phyloP scores from a whole-genome alignment of 2,113 vertebrate species.

The Globicephala melas region DNA sequence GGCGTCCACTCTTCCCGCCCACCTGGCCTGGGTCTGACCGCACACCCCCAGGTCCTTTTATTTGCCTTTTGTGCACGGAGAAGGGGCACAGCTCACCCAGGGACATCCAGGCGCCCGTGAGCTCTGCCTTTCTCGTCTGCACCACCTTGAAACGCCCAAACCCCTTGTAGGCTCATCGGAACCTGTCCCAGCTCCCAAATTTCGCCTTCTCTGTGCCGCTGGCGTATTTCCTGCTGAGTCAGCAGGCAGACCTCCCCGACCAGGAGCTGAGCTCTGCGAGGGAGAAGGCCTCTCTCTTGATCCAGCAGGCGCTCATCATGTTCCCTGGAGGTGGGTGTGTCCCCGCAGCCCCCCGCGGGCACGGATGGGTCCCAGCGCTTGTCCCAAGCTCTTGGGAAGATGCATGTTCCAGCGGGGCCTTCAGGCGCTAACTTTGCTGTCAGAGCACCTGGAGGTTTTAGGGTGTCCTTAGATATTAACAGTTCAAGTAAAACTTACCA shows the following conservation, averaged over 20 bases:
- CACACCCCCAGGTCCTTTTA: neutral
- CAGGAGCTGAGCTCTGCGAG: constrained; percentile 82
- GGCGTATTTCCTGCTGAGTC: constrained; percentile 92
- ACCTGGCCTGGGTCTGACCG: neutral
- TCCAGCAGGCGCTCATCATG: constrained; percentile 91
- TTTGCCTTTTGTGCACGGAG: neutral
- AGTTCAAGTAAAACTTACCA: too few species aligned
- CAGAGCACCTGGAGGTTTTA: neutral
- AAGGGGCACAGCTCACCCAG: neutral
- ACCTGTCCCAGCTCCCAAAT: constrained; percentile 97
- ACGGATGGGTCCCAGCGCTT: neutral
- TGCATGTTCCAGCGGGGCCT: too few species aligned
- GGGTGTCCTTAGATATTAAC: neutral
- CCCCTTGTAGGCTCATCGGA: constrained; percentile 89
- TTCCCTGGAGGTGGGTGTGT: constrained; percentile 91
- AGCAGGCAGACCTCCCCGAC: constrained; percentile 87
- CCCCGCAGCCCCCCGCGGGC: rapidly evolving
- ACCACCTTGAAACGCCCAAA: neutral
- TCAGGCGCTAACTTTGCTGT: neutral
- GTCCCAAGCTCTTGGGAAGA: neutral
- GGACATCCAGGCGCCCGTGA: neutral
- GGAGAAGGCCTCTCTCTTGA: constrained; percentile 82
- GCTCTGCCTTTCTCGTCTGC: neutral
- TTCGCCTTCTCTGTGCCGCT: constrained; percentile 95
- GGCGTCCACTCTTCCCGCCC: neutral